Base-by-base conservation (phyloP, 2,888 invertebrate genomes). In the Megastigmus dorsalis region DNA sequence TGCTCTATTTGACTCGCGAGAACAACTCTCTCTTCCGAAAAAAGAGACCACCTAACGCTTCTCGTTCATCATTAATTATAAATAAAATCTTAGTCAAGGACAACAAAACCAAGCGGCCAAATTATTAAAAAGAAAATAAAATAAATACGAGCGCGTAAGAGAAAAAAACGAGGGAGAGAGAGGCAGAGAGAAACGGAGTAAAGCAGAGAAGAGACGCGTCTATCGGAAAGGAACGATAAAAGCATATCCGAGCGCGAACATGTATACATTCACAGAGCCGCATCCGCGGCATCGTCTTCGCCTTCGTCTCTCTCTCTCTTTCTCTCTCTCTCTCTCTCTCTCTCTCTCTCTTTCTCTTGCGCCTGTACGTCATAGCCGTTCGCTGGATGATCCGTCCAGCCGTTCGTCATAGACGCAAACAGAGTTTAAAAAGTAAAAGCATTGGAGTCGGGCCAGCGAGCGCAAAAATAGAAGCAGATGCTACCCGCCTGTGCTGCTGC, bases 391-490 rank as follows among this genome's bases (percentile, higher is more conserved):
- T 84, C 84, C 81, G 81, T 82, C 66, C 43, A 62, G 82, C 82
- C 82, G 84, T 84, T 84, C 84, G 83, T 84, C 83, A 84, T 84
- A 74, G 65, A 71, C 68, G 69, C 69, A 67, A 71, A 71, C 75
- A 62, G n/a, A n/a, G 81, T 84, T 85, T 84, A 84, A 85, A 86
- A 87, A 86, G 82, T 84, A 82, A 85, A 80, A 85, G 83, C 83
- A 84, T 86, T 87, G 87, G 87, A 86, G 83, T 81, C 81, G 83
- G 83, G 87, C 87, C 87, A 88, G 83, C n/a, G n/a, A 4, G 68
- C 82, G 86, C 85, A 86, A 87, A 87, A 88, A 88, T 88, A 88
- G 87, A 87, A 87, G 86, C 87, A 88, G 86, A 87, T 88, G 87
- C 86, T 86, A n/a, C n/a, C 85, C 83, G 30, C 30, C 38, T 43